These are phyloP conservation scores for Sialis fuliginosa DNA, from an alignment of 2,888 invertebrate species.

Conservation along the genomic window DNA sequence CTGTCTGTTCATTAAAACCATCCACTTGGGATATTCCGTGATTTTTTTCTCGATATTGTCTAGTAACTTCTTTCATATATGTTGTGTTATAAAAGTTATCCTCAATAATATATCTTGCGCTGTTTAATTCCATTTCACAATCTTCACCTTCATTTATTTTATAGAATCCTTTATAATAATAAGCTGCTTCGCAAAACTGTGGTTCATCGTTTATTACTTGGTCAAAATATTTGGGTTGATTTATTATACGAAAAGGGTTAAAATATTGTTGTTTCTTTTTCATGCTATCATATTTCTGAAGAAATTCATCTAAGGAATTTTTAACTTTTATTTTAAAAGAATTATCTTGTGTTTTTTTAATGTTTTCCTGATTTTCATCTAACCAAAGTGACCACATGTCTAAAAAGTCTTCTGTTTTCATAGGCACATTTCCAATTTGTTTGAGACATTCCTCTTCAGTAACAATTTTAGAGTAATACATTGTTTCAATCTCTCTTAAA, in stretches of 20 bases:
- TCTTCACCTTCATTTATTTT: slow-evolving; percentile 1
- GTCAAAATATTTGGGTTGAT: slow-evolving; percentile 10
- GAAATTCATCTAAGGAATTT: background rate
- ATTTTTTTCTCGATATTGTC: background rate
- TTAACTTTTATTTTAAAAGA: background rate
- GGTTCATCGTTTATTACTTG: slow-evolving; percentile 13
- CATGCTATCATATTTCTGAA: background rate
- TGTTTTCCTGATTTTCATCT: slow-evolving; percentile 9
- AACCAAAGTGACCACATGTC: slow-evolving; percentile 16
- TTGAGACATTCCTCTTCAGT: slow-evolving; percentile 12
- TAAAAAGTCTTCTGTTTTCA: slow-evolving; percentile 10
- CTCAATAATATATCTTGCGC: slow-evolving; percentile 6
- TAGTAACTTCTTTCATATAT: slow-evolving; percentile 7
- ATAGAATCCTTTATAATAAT: slow-evolving; percentile 15
- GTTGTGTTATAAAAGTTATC: slow-evolving; percentile 2
- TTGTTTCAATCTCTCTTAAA: slow-evolving; percentile 12
- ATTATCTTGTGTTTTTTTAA: slow-evolving; percentile 1
- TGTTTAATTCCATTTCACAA: slow-evolving; percentile 1
- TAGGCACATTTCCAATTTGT: slow-evolving; percentile 10
- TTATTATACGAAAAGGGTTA: too few species aligned
- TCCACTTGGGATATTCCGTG: slow-evolving; percentile 8
- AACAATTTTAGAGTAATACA: slow-evolving; percentile 11
- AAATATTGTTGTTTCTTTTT: too few species aligned
- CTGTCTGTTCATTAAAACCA: slow-evolving; percentile 11
- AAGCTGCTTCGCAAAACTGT: slow-evolving; percentile 14